Conservation (phyloP, 2,113 vertebrate genomes). For the Sterna hirundo region DNA sequence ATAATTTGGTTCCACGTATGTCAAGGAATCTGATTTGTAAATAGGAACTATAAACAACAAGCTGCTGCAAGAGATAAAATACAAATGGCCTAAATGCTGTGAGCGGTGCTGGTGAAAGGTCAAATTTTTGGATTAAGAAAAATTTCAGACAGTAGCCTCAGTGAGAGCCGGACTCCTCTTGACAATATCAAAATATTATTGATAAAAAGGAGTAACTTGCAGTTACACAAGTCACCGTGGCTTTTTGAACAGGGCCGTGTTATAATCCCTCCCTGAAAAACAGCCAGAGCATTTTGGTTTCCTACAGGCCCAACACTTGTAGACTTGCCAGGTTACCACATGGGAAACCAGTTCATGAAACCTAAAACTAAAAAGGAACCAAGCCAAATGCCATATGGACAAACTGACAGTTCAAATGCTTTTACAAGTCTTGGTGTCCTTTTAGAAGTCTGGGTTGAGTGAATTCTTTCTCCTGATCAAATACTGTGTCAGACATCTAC, state of each 20-base stretch:
- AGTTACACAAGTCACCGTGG: neutral
- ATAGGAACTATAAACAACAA: neutral
- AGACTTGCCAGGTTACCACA: slow-evolving; percentile 31
- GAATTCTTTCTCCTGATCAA: slow-evolving; percentile 6
- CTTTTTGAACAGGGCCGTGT: neutral
- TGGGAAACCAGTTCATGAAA: slow-evolving; percentile 31
- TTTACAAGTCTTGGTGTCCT: neutral
- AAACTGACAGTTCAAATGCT: neutral
- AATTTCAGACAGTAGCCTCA: neutral
- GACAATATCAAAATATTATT: neutral
- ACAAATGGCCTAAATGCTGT: neutral
- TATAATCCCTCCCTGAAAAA: neutral
- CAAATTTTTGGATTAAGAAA: neutral
- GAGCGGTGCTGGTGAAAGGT: neutral
- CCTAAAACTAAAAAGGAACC: slow-evolving; percentile 2
- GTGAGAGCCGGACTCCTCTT: neutral
- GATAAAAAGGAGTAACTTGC: neutral
- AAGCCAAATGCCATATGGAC: slow-evolving; percentile 54
- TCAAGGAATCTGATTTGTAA: neutral
- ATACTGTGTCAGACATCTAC: neutral
- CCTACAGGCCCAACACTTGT: neutral
- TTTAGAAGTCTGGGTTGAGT: slow-evolving; percentile 31
- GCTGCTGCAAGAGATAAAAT: neutral
- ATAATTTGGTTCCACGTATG: neutral
- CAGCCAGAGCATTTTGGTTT: neutral